Percentiles rank a stretch among this genome's conserved stretches.
Conservation (phyloP, 2,797 vertebrate genomes). For the Diplodus puntazzo region DNA sequence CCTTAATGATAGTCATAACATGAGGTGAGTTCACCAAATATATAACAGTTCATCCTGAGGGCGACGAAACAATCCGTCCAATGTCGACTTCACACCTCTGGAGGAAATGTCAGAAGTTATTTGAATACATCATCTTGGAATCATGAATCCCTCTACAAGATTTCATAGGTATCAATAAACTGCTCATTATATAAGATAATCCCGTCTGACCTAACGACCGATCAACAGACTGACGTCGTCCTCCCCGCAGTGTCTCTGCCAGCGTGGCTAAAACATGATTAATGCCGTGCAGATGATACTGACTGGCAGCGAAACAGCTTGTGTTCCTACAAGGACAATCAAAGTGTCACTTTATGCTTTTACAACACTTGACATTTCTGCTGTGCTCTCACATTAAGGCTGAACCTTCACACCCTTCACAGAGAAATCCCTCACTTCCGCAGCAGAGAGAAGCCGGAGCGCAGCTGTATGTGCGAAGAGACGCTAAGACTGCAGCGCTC, state of each 20-base stretch:
- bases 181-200: slow-evolving; percentile 3
- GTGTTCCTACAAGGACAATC: slow-evolving; percentile 50
- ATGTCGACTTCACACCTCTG: too few species aligned
- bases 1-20: background rate
- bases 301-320: slow-evolving; percentile 22
- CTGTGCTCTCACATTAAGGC: slow-evolving; percentile 58
- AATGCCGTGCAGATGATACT: slow-evolving; percentile 26
- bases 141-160: background rate
- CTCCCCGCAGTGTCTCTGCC: background rate
- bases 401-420: slow-evolving; percentile 67
- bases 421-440: slow-evolving; percentile 63
- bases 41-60: too few species aligned
- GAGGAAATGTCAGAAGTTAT: background rate
- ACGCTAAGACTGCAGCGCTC: slow-evolving; percentile 67
- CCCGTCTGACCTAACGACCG: background rate
- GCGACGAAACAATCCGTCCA: too few species aligned
- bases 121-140: background rate
- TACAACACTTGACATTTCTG: slow-evolving; percentile 63
- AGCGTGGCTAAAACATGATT: slow-evolving; percentile 21
- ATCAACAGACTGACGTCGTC: background rate
- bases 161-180: background rate
- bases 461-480: slow-evolving; percentile 54
- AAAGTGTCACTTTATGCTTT: slow-evolving; percentile 64
- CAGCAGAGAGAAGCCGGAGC: slow-evolving; percentile 28
- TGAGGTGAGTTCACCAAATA: too few species aligned